Conservation (phyloP, 2,888 invertebrate species). For the Tanaodytes sp. region DNA sequence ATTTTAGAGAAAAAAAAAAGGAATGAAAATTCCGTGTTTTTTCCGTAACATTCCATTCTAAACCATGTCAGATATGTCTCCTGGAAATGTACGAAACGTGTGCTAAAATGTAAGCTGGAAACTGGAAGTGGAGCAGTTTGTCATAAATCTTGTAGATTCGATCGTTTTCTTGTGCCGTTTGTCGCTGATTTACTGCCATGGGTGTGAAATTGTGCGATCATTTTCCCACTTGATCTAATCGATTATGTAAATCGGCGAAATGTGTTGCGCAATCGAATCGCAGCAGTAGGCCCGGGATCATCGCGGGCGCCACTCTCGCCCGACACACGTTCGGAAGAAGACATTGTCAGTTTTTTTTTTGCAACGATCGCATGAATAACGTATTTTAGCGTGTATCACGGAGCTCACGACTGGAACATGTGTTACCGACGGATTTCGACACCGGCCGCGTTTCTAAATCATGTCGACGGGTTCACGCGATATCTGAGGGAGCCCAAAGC, state of each 20-base stretch:
- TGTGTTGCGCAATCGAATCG: constrained; percentile 44
- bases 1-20: too few species aligned
- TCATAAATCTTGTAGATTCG: constrained; percentile 46
- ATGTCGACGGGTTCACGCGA: constrained; percentile 57
- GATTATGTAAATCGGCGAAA: constrained; percentile 51
- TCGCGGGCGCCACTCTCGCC: constrained; percentile 32
- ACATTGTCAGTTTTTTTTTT: constrained; percentile 16
- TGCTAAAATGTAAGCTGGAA: constrained; percentile 19
- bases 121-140: constrained; percentile 41
- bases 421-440: constrained; percentile 62
- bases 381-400: constrained; percentile 54
- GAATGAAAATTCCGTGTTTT: too few species aligned
- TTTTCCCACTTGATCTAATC: constrained; percentile 49
- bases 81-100: constrained; percentile 21
- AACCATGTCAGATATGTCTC: too few species aligned
- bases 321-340: constrained; percentile 25
- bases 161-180: constrained; percentile 29
- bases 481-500: constrained; percentile 53
- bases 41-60: too few species aligned
- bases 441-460: constrained; percentile 62
- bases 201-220: constrained; percentile 43
- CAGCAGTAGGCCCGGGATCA: constrained; percentile 46
- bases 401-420: constrained; percentile 59
- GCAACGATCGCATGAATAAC: constrained; percentile 44
- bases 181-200: constrained; percentile 40